Conservation (phyloP, 2,888 invertebrate species). For the Conistra vaccinii region DNA sequence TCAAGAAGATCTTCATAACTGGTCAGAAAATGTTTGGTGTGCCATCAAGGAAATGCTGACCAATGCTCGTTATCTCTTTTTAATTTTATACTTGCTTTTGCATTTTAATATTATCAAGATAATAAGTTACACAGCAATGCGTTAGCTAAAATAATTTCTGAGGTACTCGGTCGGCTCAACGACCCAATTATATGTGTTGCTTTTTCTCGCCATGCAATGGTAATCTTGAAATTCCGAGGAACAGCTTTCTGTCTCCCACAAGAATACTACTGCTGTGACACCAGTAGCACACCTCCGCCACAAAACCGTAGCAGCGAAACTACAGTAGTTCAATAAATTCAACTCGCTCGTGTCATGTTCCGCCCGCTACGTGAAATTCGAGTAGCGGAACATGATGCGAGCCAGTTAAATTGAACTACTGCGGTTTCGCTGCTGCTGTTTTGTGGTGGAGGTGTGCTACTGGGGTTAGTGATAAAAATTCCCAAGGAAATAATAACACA, state of each 20-base stretch:
- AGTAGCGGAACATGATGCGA: no score
- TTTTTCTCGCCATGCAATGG: not conserved
- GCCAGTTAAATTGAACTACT: no score
- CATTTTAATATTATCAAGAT: not conserved
- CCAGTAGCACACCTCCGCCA: no score
- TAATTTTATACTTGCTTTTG: not conserved
- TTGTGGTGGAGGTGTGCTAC: no score
- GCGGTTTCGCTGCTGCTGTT: no score
- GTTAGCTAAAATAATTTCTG: not conserved
- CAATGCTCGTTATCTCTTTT: not conserved
- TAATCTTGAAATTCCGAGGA: not conserved
- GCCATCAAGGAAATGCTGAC: constrained; percentile 12
- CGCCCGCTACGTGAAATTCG: no score
- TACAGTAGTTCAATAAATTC: no score
- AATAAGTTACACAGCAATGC: no score
- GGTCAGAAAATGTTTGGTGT: constrained; percentile 1
- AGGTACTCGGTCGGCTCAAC: not conserved
- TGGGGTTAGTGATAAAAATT: not conserved
- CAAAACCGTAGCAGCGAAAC: no score
- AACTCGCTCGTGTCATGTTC: no score
- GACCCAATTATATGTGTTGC: not conserved
- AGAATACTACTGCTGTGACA: no score
- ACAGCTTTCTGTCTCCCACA: no score
- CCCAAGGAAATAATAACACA: constrained; percentile 15
- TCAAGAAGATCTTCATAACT: constrained; percentile 21